phyloP scores from a whole-genome alignment of 2,888 invertebrate species.

The Lepidochitona cinerea region DNA sequence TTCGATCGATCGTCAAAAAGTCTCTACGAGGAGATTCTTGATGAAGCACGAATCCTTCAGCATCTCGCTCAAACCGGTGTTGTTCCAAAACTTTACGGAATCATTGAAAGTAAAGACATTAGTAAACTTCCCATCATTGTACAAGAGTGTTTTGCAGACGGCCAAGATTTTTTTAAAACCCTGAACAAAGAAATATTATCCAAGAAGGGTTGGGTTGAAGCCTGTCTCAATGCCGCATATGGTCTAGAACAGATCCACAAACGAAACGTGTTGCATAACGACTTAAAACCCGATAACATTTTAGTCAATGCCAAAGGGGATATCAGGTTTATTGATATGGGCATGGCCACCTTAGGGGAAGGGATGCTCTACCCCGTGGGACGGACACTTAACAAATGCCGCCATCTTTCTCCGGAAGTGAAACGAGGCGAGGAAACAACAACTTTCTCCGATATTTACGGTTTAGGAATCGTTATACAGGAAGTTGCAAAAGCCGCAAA shows the following conservation, averaged over 20 bases:
- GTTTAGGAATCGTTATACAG: neutral
- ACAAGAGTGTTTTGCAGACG: neutral
- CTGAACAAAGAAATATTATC: neutral
- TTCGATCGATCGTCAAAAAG: neutral
- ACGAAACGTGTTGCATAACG: neutral
- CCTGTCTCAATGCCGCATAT: neutral
- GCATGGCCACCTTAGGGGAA: neutral
- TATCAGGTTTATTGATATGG: neutral
- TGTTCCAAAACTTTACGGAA: neutral
- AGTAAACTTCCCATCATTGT: neutral
- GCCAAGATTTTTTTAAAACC: neutral
- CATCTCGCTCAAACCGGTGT: neutral
- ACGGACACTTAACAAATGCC: neutral
- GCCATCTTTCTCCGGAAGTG: neutral
- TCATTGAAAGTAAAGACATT: neutral
- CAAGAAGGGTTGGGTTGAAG: neutral
- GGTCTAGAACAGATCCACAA: neutral
- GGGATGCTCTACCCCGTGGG: neutral
- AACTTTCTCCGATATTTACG: neutral
- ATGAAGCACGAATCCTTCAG: neutral
- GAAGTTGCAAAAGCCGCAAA: neutral
- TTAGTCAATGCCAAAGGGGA: neutral
- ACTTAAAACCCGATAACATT: neutral
- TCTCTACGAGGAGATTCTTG: neutral
- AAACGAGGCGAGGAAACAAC: neutral